A percentile compares a stretch with the other conserved stretches of the same genome.
Conservation (phyloP, 2,888 invertebrate genomes). For the Sinopyrophorus schimmeli region DNA sequence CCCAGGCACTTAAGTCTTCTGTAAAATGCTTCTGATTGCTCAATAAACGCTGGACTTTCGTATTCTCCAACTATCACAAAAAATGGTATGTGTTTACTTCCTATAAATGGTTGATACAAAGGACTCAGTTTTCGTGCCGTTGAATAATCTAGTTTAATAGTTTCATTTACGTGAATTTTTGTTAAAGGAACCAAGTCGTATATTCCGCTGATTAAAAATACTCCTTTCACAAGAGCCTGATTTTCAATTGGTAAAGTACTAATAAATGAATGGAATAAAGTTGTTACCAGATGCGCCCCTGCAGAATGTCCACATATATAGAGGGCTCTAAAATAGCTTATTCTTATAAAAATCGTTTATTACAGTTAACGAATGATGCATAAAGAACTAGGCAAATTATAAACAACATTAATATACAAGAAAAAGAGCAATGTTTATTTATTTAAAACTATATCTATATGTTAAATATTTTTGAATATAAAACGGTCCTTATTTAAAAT, state of each 20-base stretch:
- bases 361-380: no score
- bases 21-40: constrained; percentile 66
- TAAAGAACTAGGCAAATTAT: no score
- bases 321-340: constrained; percentile 51
- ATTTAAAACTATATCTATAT: no score
- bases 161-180: constrained; percentile 67
- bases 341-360: no score
- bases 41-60: constrained; percentile 71
- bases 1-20: constrained; percentile 59
- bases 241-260: constrained; percentile 33
- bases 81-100: constrained; percentile 5
- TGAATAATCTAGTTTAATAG: constrained; percentile 65
- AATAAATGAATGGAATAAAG: constrained; percentile 58
- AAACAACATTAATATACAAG: no score
- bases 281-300: constrained; percentile 78
- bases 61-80: constrained; percentile 57
- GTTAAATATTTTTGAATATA: no score
- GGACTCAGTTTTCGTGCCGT: constrained; percentile 62
- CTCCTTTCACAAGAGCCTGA: constrained; percentile 59
- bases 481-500: no score
- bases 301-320: constrained; percentile 84
- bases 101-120: constrained; percentile 37
- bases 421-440: no score
- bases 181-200: constrained; percentile 75
- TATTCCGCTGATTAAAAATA: constrained; percentile 75